Percentiles rank a stretch among this genome's conserved stretches.
These are phyloP conservation scores for Dryoscopus gambensis DNA, from an alignment of 2,113 vertebrate species.

Conservation along the genomic window DNA sequence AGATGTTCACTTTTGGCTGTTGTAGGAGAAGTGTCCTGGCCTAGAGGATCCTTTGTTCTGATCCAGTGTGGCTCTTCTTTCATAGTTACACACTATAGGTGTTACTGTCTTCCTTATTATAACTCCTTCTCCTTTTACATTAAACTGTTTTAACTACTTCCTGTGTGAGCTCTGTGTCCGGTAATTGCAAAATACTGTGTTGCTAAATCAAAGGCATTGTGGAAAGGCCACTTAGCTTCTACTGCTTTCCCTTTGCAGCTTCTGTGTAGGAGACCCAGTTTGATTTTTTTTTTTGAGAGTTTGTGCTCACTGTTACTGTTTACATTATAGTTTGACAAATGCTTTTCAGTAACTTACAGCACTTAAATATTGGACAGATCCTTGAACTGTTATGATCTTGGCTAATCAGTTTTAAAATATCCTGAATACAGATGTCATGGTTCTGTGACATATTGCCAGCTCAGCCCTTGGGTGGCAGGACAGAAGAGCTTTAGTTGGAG, in stretches of 20 bases:
- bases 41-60: neutral
- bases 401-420: neutral
- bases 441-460: neutral
- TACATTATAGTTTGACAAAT: neutral
- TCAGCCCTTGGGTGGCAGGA: neutral
- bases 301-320: neutral
- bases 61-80: neutral
- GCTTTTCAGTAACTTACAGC: neutral
- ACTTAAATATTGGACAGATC: neutral
- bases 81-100: neutral
- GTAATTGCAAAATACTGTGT: neutral
- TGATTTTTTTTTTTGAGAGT: neutral
- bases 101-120: neutral
- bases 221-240: neutral
- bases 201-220: neutral
- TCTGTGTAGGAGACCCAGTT: neutral
- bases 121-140: neutral
- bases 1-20: neutral
- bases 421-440: neutral
- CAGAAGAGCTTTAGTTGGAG: neutral
- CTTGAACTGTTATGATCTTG: rapidly evolving
- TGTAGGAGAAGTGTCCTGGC: neutral
- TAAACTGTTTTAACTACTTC: neutral
- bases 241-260: neutral
- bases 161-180: neutral